Base-by-base conservation (phyloP, 1,140 invertebrate species). In the Tigriopus japonicus region DNA sequence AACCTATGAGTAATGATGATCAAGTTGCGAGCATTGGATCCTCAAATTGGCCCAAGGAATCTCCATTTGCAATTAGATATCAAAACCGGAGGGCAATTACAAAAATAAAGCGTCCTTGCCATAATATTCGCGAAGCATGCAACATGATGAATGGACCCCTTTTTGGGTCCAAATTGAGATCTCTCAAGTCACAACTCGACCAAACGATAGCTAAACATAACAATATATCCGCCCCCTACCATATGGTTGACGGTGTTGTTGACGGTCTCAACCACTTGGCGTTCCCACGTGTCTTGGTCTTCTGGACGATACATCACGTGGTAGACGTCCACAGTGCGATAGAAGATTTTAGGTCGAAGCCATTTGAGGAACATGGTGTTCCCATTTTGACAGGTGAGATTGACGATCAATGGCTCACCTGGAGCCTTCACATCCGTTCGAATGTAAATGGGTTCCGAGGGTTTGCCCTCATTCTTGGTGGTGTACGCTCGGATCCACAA, bases 171-270 rank as follows among this genome's bases (percentile, higher is more conserved):
- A 35, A 35, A 35, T 35, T 35, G 28, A 3, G 28, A 35, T 35
- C 28, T 35, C 28, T n/a, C n/a, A n/a, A n/a, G n/a, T n/a, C n/a
- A n/a, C n/a, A n/a, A n/a, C n/a, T n/a, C n/a, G n/a, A n/a, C n/a
- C n/a, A n/a, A n/a, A n/a, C n/a, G n/a, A n/a, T n/a, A n/a, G n/a
- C n/a, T n/a, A n/a, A n/a, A n/a, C n/a, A n/a, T n/a, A n/a, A n/a
- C n/a, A n/a, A n/a, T n/a, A n/a, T n/a, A n/a, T n/a, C n/a, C n/a
- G n/a, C n/a, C n/a, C 5, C 58, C 43, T 49, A 59, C 58, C 58
- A 59, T 59, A 49, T 59, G 58, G 24, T 59, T 59, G 1, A 59
- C 42, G 17, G 58, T 59, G 42, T 59, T 59, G 42, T 59, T 59
- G 3, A 59, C 58, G 10, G 58, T 59, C 24, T 59, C 58, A 15